These are phyloP conservation scores for Varanus salvator DNA, from an alignment of 2,113 vertebrate species.

Conservation along the genomic window DNA sequence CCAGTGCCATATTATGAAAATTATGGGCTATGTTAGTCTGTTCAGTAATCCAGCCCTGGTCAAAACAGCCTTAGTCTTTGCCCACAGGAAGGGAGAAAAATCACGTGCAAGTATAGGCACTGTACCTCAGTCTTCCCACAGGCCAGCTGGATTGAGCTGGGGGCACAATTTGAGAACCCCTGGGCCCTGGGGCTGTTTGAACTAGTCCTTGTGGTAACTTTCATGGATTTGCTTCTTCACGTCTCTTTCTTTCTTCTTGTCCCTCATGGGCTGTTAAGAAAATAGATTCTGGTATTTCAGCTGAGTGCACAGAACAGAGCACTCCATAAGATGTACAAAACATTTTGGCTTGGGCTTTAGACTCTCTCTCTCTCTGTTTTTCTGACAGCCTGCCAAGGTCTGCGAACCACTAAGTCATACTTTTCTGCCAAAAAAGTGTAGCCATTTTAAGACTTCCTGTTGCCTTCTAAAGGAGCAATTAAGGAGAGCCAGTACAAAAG, in stretches of 20 bases:
- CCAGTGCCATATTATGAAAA: no score
- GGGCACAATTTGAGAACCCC: no score
- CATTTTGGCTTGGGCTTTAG: background rate
- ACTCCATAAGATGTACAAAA: background rate
- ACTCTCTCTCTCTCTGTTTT: conserved; percentile 8
- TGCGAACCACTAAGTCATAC: background rate
- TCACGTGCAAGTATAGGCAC: no score
- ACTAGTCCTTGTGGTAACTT: background rate
- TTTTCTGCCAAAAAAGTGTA: background rate
- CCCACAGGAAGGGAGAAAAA: no score
- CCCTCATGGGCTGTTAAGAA: background rate
- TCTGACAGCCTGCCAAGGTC: fast-evolving
- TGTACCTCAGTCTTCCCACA: no score
- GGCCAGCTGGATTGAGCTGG: background rate
- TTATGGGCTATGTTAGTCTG: no score
- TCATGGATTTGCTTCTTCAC: background rate
- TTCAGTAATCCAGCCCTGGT: no score
- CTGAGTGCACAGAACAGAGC: background rate
- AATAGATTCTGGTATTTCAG: conserved; percentile 1
- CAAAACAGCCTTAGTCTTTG: no score
- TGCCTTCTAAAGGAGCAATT: background rate
- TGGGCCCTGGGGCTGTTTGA: background rate
- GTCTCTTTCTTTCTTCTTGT: background rate
- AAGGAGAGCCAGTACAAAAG: no score
- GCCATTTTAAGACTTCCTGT: no score